Percentiles rank a stretch among this genome's conserved stretches.
Conservation (phyloP, 2,113 vertebrate species). For the Bubo bubo region DNA sequence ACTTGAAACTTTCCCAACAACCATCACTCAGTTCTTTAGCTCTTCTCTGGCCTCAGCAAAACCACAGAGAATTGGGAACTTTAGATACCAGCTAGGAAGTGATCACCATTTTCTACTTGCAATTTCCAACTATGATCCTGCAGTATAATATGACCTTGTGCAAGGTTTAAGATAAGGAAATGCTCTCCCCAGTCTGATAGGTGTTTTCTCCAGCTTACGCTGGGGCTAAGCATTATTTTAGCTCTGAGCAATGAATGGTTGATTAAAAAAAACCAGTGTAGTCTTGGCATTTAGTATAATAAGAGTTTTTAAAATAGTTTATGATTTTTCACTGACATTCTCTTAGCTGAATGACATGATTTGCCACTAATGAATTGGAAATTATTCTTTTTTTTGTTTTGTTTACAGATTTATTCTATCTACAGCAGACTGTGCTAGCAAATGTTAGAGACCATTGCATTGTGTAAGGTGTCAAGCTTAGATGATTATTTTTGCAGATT, state of each 20-base stretch:
- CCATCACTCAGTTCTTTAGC: not conserved
- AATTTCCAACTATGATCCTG: not conserved
- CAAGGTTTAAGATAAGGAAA: not conserved
- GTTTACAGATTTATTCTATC: not conserved
- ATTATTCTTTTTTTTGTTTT: not conserved
- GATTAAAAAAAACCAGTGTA: not conserved
- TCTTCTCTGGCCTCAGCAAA: not conserved
- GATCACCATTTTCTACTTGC: not conserved
- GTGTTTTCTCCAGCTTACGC: not conserved
- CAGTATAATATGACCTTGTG: not conserved
- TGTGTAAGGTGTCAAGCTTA: not conserved
- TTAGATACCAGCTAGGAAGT: too few species aligned
- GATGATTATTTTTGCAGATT: not conserved
- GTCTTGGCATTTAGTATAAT: not conserved
- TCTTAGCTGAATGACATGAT: not conserved
- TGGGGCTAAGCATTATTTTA: not conserved
- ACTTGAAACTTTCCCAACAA: not conserved
- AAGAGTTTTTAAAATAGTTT: not conserved
- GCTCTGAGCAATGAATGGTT: not conserved
- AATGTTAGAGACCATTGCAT: not conserved
- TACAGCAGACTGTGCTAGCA: not conserved
- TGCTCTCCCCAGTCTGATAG: not conserved
- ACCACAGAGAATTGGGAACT: not conserved
- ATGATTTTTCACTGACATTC: not conserved
- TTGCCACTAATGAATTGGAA: not conserved